A percentile compares a stretch with the other conserved stretches of the same genome.
Evolutionary conservation across 1,140 invertebrate genomes (phyloP).

Genomic region (Drosophila tropicalis): DNA sequence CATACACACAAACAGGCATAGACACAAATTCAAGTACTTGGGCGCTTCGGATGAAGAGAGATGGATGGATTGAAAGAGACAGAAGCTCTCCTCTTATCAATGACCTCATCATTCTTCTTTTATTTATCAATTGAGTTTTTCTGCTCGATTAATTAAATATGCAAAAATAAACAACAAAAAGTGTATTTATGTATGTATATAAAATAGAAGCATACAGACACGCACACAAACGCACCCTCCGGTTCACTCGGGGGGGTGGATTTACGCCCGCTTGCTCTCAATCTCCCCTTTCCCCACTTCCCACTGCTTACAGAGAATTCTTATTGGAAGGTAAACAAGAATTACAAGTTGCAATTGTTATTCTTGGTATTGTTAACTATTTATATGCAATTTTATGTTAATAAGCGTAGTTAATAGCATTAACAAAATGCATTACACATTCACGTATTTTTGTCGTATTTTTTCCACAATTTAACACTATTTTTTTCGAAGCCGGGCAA

Average conservation of each 20-base stretch:
- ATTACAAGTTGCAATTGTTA: not conserved
- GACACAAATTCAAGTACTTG: constrained; percentile 1
- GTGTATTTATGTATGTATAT: not conserved
- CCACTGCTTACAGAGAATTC: not conserved
- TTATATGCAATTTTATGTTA: not conserved
- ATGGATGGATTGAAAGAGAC: not conserved
- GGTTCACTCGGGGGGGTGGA: not conserved
- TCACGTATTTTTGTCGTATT: not conserved
- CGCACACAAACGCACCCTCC: not conserved
- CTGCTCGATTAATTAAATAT: constrained; percentile 7
- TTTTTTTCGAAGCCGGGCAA: not conserved
- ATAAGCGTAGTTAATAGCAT: not conserved
- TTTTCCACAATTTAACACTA: not conserved
- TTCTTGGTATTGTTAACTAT: not conserved
- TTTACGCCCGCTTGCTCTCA: constrained; percentile 1
- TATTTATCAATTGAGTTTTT: constrained; percentile 9
- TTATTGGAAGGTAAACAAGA: constrained; percentile 10
- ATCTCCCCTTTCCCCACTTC: not conserved
- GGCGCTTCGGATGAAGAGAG: not conserved
- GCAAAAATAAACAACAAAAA: not conserved
- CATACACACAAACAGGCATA: not conserved
- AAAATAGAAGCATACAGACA: not conserved
- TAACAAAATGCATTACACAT: not conserved
- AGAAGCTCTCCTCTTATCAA: constrained; percentile 1
- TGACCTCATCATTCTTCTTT: constrained; percentile 10